phyloP scores from a whole-genome alignment of 92 coral and sea anemone species.

The Zoanthus solanderi region DNA sequence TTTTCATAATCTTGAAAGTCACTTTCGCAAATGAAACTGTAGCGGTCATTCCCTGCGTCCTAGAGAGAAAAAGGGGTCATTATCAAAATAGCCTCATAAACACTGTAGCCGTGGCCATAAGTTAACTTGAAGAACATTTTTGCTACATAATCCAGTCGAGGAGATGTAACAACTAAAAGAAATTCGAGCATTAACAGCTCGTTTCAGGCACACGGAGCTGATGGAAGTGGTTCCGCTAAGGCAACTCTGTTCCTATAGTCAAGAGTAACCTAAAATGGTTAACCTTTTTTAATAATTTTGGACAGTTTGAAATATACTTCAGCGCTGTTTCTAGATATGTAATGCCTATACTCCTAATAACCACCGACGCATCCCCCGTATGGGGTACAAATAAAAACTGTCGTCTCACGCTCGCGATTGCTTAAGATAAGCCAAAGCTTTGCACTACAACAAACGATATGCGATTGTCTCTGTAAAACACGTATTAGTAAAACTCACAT shows the following conservation, averaged over 20 bases:
- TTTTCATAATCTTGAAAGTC: constrained; percentile 41
- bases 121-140: constrained; percentile 23
- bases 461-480: neutral
- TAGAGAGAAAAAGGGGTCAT: constrained; percentile 15
- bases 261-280: neutral
- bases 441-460: constrained; percentile 1
- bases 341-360: neutral
- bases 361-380: neutral
- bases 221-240: neutral
- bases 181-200: constrained; percentile 1
- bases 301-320: neutral
- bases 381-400: constrained; percentile 4
- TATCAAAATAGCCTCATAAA: constrained; percentile 31
- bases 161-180: constrained; percentile 8
- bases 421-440: constrained; percentile 3
- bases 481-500: constrained; percentile 15
- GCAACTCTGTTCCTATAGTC: constrained; percentile 2
- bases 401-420: neutral
- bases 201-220: constrained; percentile 8
- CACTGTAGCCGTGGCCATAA: constrained; percentile 16
- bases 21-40: constrained; percentile 39
- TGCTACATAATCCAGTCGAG: constrained; percentile 20
- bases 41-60: constrained; percentile 54
- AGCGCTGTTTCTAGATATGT: constrained; percentile 5
- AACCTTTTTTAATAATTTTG: neutral